Evolutionary conservation across 1,140 invertebrate species (phyloP).

Genomic region (Drosophila chauvacae): DNA sequence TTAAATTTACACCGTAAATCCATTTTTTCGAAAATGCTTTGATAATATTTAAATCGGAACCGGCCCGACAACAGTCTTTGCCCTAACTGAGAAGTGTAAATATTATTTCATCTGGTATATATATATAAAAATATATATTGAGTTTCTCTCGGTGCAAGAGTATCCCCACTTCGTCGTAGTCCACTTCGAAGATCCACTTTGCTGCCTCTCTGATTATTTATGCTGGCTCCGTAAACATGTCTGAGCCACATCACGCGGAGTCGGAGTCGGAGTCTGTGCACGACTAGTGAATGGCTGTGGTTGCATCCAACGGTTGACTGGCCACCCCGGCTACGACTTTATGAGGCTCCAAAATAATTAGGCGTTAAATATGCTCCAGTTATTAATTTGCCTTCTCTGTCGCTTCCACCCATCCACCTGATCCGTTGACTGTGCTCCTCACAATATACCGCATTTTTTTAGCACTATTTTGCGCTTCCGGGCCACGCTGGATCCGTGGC

Average conservation of each 20-base stretch:
- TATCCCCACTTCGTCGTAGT: constrained; percentile 20
- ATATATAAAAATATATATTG: constrained; percentile 1
- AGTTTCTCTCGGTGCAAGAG: constrained; percentile 19
- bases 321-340: constrained; percentile 66
- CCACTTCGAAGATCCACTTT: constrained; percentile 27
- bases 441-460: constrained; percentile 84
- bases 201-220: constrained; percentile 29
- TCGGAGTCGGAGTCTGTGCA: constrained; percentile 67
- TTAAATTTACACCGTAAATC: neutral
- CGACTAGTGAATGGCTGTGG: constrained; percentile 70
- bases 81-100: constrained; percentile 1
- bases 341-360: constrained; percentile 74
- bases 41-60: constrained; percentile 13
- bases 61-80: constrained; percentile 17
- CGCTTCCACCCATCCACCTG: constrained; percentile 15
- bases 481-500: constrained; percentile 64
- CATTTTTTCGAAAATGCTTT: constrained; percentile 1
- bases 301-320: constrained; percentile 71
- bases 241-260: constrained; percentile 53
- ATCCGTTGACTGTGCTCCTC: constrained; percentile 30
- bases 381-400: constrained; percentile 62
- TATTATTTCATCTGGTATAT: neutral
- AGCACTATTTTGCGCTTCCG: constrained; percentile 81
- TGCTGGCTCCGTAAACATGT: constrained; percentile 42
- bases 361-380: constrained; percentile 81